Evolutionary conservation across 1,140 invertebrate species (phyloP), one percentile per base, ranked within the genome.

Genomic region (Leptoteleia sp.): DNA sequence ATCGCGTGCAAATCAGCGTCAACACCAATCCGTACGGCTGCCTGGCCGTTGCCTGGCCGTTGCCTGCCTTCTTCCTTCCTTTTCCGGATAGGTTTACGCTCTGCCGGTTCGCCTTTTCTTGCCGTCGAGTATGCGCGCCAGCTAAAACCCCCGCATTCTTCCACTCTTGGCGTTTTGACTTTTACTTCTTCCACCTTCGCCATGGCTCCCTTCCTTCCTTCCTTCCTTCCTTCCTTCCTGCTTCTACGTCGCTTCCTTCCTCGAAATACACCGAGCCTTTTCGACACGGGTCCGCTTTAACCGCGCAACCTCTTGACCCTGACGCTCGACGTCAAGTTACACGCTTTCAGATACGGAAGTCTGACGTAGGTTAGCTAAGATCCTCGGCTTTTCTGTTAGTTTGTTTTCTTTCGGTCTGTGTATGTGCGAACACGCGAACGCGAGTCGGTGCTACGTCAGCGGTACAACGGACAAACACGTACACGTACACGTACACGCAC

Each of bases 1-100:
- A 48, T 78, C 43, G 62, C 70, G 76, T 64, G 68, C 62, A 73
- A 64, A 79, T 68, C 62, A 50, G 68, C 52, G 27, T 79, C 50
- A 22, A 45, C 16, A 22, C 47, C 47, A 64, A 68, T 68, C 52
- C 37, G 37, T 8, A 27, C n/a, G n/a, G n/a, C n/a, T n/a, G n/a
- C n/a, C n/a, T n/a, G n/a, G n/a, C n/a, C n/a, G n/a, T n/a, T n/a
- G n/a, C n/a, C n/a, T n/a, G 15, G 31, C 15, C 25, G 17, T 47
- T 55, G 55, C 55, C 64, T 4, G 8, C 17, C n/a, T 50, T 57
- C 9, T 27, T 29, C 55, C 64, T 71, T 52, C 59, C 59, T 65
- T 76, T 76, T 57, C 64, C 57, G 57, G 50, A 43, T 70, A 31
- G 38, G 9, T 43, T 61, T 50, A 22, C 50, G 6, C 12, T 37